Base-by-base conservation (phyloP, 2,888 invertebrate genomes). In the Diogma glabrata region DNA sequence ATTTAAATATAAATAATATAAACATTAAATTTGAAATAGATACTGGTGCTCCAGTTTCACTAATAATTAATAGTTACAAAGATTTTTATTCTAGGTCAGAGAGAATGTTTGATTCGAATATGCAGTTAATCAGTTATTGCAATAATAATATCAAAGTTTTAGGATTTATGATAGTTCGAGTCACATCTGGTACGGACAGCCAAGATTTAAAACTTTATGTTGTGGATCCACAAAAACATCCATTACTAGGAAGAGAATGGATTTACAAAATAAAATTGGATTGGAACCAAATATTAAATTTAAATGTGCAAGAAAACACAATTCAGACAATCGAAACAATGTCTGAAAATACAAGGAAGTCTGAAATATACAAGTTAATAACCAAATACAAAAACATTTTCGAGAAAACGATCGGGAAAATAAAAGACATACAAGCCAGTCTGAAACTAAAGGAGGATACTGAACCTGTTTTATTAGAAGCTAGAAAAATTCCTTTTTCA, bases 211-310 rank as follows among this genome's bases (percentile, higher is more conserved):
- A 56, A 38, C 36, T 58, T 49, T 56, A 53, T 54, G 17, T 59
- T 24, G 54, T 57, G 52, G 53, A 57, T 50, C 49, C 55, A 40
- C 53, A 56, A 23, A 57, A 55, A 22, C 52, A 55, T 40, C 58
- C 57, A 38, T 51, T 61, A n/a, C 53, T 60, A 14, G 60, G 59
- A 22, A 54, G 58, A 24, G 56, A 62, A 46, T 60, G 60, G 59
- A 49, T 60, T 47, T 50, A 54, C 28, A 51, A 54, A 47, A 54
- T 61, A 36, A 53, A 55, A 22, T 51, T 59, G 20, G 55, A 59
- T 55, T 54, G 54, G 45, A 51, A 45, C 17, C 38, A 28, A 45
- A 47, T 49, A n/a, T n/a, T n/a, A 30, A 26, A 4, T n/a, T n/a
- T n/a, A n/a, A n/a, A n/a, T n/a, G n/a, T n/a, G n/a, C n/a, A n/a